A percentile compares a stretch with the other conserved stretches of the same genome.
These are phyloP conservation scores for Pangasius larnaudii DNA, from an alignment of 2,797 vertebrate species.

Conservation along the genomic window DNA sequence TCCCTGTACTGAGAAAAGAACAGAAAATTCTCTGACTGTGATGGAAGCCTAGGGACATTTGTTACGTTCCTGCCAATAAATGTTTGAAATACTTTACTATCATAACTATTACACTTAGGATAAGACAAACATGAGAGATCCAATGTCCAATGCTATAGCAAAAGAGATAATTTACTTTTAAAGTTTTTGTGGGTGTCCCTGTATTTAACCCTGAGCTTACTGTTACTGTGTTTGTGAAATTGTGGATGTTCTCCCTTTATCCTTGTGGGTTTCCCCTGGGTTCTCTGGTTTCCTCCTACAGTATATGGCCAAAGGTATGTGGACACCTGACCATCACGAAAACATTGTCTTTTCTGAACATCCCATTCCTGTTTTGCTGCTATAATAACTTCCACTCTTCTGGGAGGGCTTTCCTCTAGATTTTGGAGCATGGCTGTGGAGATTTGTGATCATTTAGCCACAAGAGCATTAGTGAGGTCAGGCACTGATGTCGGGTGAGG, in stretches of 20 bases:
- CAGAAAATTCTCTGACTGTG: neutral
- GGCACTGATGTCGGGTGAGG: neutral
- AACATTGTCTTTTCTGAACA: neutral
- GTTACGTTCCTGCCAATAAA: neutral
- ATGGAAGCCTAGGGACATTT: neutral
- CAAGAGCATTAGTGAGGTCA: neutral
- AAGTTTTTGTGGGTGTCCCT: neutral
- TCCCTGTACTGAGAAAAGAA: neutral
- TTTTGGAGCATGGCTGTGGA: neutral
- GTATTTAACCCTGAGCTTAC: neutral
- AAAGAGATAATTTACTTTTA: neutral
- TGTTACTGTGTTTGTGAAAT: neutral
- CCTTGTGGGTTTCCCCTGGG: neutral
- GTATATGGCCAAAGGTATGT: neutral
- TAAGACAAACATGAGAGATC: neutral
- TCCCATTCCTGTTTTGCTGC: neutral
- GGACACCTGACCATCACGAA: neutral
- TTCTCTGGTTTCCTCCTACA: neutral
- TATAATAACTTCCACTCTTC: neutral
- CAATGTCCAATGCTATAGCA: neutral
- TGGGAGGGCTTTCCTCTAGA: neutral
- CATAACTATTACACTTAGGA: neutral
- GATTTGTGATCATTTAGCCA: neutral
- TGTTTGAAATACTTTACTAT: neutral
- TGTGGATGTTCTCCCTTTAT: neutral